Conservation (phyloP, 2,113 vertebrate species). For the Euleptes europaea region DNA sequence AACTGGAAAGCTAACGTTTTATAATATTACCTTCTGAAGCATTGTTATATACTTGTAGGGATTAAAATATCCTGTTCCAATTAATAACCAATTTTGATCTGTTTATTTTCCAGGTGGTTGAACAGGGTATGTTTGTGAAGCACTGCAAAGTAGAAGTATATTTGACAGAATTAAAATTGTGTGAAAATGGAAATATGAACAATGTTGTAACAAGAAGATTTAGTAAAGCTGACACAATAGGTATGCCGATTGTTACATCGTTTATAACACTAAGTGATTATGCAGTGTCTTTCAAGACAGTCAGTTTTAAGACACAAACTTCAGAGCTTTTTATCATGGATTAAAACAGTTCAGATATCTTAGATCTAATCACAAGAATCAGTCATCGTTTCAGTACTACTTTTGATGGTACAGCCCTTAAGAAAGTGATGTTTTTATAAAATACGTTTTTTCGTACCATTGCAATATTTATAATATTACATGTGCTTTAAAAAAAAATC, state of each 20-base stretch:
- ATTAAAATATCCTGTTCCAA: not conserved
- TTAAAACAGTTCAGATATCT: not conserved
- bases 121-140: conserved; percentile 99
- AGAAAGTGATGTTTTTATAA: not conserved
- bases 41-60: not conserved
- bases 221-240: conserved; percentile 99
- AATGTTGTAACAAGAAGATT: conserved; percentile 94
- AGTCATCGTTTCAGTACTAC: not conserved
- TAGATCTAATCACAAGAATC: not conserved
- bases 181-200: conserved; percentile 97
- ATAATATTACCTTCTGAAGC: not conserved
- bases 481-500: not conserved
- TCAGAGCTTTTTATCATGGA: not conserved
- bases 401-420: not conserved
- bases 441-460: not conserved
- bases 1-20: not conserved
- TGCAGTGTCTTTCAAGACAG: not conserved
- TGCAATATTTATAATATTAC: too few relatives aligned
- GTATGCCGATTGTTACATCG: conserved; percentile 68
- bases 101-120: conserved; percentile 85
- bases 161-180: conserved; percentile 96
- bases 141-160: conserved; percentile 99
- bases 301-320: not conserved
- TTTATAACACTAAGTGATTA: not conserved
- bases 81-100: conserved; percentile 29